Conservation (phyloP, 2,113 vertebrate genomes). For the Miniopterus natalensis region DNA sequence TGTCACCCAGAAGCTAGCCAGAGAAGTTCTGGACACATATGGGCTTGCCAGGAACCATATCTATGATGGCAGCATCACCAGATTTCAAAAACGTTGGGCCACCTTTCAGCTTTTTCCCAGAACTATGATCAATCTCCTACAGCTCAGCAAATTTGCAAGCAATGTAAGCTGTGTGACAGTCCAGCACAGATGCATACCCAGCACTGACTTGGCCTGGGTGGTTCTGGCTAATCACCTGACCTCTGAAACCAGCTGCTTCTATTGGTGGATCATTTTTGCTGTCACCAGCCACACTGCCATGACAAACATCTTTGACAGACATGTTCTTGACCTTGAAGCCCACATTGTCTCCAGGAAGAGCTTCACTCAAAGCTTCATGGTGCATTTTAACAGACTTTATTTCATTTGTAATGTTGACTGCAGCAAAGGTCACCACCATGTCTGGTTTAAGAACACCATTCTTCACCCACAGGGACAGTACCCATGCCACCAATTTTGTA, state of each 20-base stretch:
- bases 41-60: not conserved
- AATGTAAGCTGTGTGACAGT: not conserved
- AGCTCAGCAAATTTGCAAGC: not conserved
- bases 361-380: not conserved
- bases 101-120: not conserved
- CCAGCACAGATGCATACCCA: not conserved
- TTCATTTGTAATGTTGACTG: not conserved
- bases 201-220: not conserved
- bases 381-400: not conserved
- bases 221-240: not conserved
- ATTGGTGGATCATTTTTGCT: not conserved
- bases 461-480: not conserved
- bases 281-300: not conserved
- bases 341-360: not conserved
- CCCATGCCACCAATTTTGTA: not conserved
- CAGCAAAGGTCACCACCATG: not conserved
- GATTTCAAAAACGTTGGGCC: not conserved
- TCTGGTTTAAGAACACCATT: not conserved
- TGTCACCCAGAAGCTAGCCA: not conserved
- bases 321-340: not conserved
- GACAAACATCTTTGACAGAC: not conserved
- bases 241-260: not conserved
- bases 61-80: not conserved
- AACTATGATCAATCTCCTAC: not conserved
- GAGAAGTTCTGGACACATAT: not conserved